These are phyloP conservation scores for Machimus atricapillus DNA, from an alignment of 2,888 invertebrate species.

Conservation along the genomic window DNA sequence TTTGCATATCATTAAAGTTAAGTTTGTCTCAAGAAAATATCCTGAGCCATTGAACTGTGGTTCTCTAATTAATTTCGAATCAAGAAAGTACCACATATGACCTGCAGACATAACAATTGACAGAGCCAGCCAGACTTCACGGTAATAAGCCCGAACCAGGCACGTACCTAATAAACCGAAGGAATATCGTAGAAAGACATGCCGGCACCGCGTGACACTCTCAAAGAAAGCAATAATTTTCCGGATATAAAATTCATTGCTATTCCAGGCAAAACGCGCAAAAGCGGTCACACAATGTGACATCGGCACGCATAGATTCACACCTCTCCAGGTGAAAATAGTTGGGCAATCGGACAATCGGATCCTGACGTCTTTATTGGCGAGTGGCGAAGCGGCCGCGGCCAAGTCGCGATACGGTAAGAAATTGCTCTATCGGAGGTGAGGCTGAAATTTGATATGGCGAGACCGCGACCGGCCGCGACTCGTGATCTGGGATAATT, in stretches of 20 bases:
- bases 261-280: neutral
- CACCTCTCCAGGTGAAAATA: slow-evolving; percentile 13
- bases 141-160: neutral
- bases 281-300: neutral
- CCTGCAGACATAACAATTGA: slow-evolving; percentile 14
- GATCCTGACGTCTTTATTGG: slow-evolving; percentile 29
- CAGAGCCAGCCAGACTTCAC: neutral
- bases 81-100: slow-evolving; percentile 26
- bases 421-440: slow-evolving; percentile 7
- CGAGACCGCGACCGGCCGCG: neutral
- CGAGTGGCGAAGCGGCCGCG: neutral
- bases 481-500: slow-evolving; percentile 15
- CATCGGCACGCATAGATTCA: slow-evolving; percentile 19
- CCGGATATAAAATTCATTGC: slow-evolving; percentile 30
- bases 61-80: slow-evolving; percentile 32
- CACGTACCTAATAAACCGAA: slow-evolving; percentile 20
- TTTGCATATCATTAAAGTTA: neutral
- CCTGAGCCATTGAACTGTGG: slow-evolving; percentile 6
- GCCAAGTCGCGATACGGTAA: neutral
- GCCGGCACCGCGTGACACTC: neutral
- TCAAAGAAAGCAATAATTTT: slow-evolving; percentile 27
- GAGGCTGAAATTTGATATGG: slow-evolving; percentile 19
- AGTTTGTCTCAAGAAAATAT: neutral
- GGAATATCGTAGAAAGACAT: neutral
- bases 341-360: slow-evolving; percentile 11